Evolutionary conservation across 2,888 invertebrate genomes (phyloP), one percentile per base, ranked within the genome.

Genomic region (Allygus modestus): DNA sequence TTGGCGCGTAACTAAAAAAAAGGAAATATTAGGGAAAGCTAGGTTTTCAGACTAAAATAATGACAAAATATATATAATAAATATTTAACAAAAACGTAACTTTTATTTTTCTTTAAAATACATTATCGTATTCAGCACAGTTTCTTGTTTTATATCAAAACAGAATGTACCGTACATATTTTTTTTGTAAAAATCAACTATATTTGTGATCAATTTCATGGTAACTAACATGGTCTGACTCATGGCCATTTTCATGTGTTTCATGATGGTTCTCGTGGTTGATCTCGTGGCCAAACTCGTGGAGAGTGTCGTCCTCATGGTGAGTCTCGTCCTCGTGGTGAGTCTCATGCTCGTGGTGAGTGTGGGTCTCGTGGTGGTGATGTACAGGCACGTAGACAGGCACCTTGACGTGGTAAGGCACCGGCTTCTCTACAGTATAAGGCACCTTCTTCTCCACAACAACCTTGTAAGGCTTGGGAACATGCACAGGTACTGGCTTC

Each of bases 381-480:
- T 77, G 51, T 37, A 77, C 75, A 46, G 75, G 73, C 31, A 73
- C 73, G 43, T 73, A 20, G 43, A 73, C 73, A 20, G 73, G 75
- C 51, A 77, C 75, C 46, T 77, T 43, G 51, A 77, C 75, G 20
- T 1, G 43, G 75, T 77, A 77, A 43, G 75, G 75, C 41, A 77
- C 75, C 43, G 23, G 46, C 75, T 77, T 77, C 46, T 46, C 46
- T 46, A 77, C 46, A 15, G 75, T 77, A 28, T 77, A 77, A 77
- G 75, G 75, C 75, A 77, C 75, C 46, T 43, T 43, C 75, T 77
- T 77, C 75, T 77, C 75, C 75, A 77, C 43, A 77, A 46, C 26
- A 17, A 77, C 75, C 17, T 46, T 28, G 75, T 77, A 77, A 28
- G 75, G 75, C 46, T 77, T 77, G 43, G 75, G 75, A 46, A 77